Evolutionary conservation across 2,797 vertebrate genomes (phyloP).

Genomic region (Pangasius djambal): DNA sequence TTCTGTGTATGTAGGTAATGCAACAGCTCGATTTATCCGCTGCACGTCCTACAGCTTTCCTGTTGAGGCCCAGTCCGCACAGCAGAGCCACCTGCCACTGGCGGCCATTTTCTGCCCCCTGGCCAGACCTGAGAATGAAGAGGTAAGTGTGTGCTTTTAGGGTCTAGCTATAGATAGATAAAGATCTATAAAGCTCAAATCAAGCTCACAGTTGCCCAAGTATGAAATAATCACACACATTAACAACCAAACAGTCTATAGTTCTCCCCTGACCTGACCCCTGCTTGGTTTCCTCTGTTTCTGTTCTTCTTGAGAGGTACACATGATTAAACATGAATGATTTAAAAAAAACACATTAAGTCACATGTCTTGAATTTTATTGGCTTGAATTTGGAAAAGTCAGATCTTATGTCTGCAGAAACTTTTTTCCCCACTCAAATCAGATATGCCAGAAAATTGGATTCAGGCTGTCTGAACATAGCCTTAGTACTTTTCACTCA

Average conservation of each 20-base stretch:
- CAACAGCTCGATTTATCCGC: constrained; percentile 71
- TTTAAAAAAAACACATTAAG: no score
- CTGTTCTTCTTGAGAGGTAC: no score
- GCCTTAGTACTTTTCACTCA: background rate
- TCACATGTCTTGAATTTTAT: background rate
- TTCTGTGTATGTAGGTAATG: constrained; percentile 65
- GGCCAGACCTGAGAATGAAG: constrained; percentile 51
- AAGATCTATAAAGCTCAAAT: background rate
- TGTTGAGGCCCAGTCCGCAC: constrained; percentile 68
- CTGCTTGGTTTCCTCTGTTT: background rate
- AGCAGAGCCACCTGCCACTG: constrained; percentile 75
- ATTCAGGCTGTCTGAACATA: background rate
- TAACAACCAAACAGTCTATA: background rate
- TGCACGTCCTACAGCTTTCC: constrained; percentile 77
- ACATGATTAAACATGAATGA: no score
- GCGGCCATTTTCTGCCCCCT: constrained; percentile 76
- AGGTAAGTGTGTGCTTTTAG: constrained; percentile 36
- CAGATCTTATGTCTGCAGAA: background rate
- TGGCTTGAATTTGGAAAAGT: background rate
- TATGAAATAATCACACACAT: background rate
- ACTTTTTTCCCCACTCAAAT: background rate
- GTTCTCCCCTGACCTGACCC: background rate
- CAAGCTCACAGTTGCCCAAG: background rate
- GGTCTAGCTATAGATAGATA: background rate
- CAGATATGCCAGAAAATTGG: background rate